Evolutionary conservation across 1,140 invertebrate species (phyloP), one percentile per base, ranked within the genome.

Genomic region (Drosophila insularis): DNA sequence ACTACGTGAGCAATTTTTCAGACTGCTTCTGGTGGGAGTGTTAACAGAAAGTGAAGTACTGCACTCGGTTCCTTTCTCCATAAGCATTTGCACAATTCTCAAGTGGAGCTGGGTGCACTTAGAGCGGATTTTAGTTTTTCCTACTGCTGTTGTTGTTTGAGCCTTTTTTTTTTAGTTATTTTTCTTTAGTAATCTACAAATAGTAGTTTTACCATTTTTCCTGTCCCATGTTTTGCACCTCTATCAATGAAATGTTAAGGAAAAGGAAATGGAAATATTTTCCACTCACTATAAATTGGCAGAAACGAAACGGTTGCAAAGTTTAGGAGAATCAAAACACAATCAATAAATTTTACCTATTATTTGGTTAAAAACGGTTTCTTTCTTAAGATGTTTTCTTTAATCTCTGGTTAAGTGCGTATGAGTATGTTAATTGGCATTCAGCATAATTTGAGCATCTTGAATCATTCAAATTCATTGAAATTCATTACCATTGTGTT

Each of bases 141-240:
- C 21, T 55, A 39, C 55, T 56, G 60, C 35, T 68, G 31, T 72
- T 64, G 59, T 75, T 80, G 78, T 67, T n/a, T n/a, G n/a, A n/a
- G n/a, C n/a, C n/a, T n/a, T n/a, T n/a, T n/a, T 32, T 80, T 80
- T 80, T 69, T 71, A 80, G 71, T 80, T 75, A 67, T 56, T 21
- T 31, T 55, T 8, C 54, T 74, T 37, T 70, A 66, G 67, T 64
- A 62, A 62, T 71, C 19, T 11, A 63, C 61, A 71, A 80, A 80
- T 63, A 76, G 76, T 63, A 76, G 76, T 80, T 80, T 60, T 40
- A 40, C 23, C 17, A 60, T 54, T 75, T 75, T 74, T 55, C 31
- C 23, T n/a, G 39, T 21, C 62, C 11, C 65, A 17, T 69, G 56
- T 65, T 71, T 64, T 59, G 66, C 50, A 58, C 31, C 61, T 32